These are phyloP conservation scores for Clarias macrocephalus DNA, from an alignment of 2,113 vertebrate species.

Conservation along the genomic window DNA sequence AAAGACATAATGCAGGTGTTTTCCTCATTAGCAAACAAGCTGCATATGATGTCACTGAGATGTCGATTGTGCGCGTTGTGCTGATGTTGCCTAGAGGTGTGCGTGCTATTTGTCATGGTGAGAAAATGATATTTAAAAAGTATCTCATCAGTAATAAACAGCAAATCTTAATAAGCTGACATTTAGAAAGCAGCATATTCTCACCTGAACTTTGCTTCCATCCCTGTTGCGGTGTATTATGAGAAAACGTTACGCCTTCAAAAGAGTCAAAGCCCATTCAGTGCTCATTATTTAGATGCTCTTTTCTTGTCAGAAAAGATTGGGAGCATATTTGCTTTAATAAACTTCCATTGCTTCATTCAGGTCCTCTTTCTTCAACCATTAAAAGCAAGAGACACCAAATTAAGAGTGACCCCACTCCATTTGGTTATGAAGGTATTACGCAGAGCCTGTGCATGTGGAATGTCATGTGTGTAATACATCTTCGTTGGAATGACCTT, in stretches of 20 bases:
- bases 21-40: not conserved
- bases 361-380: conserved; percentile 83
- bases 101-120: not conserved
- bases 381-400: conserved; percentile 91
- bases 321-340: not conserved
- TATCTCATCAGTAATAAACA: conserved; percentile 57
- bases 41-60: not conserved
- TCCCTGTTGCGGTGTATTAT: not conserved
- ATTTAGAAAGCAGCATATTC: conserved; percentile 60
- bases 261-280: conserved; percentile 1
- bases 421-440: conserved; percentile 91
- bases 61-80: not conserved
- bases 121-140: conserved; percentile 39
- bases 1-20: not conserved
- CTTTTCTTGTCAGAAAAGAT: conserved; percentile 9
- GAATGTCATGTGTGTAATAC: conserved; percentile 40
- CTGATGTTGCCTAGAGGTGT: not conserved
- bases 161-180: conserved; percentile 65
- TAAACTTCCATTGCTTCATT: conserved; percentile 30
- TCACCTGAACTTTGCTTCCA: not conserved
- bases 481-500: not conserved
- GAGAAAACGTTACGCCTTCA: conserved; percentile 7
- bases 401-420: conserved; percentile 93
- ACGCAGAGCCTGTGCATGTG: conserved; percentile 42
- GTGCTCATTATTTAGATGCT: not conserved